These are phyloP conservation scores for Peromyscus attwateri DNA, from an alignment of 2,797 vertebrate species.

Conservation along the genomic window DNA sequence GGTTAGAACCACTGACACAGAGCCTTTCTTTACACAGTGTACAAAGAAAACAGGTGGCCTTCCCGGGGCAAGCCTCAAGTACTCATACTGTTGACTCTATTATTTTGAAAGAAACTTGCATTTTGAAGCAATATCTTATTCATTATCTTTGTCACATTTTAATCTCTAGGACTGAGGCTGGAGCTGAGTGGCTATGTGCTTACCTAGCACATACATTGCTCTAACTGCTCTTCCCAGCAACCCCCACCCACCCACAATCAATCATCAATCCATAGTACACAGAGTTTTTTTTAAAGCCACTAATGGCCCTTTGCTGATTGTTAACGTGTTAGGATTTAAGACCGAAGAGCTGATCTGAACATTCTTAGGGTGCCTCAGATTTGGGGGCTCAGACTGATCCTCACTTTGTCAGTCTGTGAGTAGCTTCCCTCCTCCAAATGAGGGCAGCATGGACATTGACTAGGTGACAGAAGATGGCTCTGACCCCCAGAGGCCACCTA, in stretches of 20 bases:
- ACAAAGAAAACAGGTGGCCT: conserved; percentile 78
- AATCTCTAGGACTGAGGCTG: neutral
- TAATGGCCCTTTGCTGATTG: neutral
- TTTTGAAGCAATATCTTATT: neutral
- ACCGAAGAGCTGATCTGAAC: neutral
- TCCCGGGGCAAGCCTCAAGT: conserved; percentile 82
- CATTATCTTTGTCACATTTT: neutral
- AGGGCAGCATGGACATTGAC: neutral
- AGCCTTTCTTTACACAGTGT: neutral
- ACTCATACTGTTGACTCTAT: conserved; percentile 77
- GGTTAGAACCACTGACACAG: neutral
- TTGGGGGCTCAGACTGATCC: neutral
- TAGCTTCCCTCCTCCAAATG: neutral
- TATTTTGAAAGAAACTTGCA: conserved; percentile 22
- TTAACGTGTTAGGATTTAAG: neutral
- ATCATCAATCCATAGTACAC: neutral
- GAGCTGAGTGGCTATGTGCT: neutral
- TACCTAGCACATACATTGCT: accelerated
- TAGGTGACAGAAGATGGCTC: neutral
- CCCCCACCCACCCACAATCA: neutral
- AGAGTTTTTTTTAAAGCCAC: neutral
- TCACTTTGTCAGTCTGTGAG: neutral
- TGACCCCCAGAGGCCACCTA: neutral
- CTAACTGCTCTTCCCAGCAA: neutral
- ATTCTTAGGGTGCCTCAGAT: neutral